phyloP scores from a whole-genome alignment of 2,888 invertebrate genomes.

The Netelia fuscicornis region DNA sequence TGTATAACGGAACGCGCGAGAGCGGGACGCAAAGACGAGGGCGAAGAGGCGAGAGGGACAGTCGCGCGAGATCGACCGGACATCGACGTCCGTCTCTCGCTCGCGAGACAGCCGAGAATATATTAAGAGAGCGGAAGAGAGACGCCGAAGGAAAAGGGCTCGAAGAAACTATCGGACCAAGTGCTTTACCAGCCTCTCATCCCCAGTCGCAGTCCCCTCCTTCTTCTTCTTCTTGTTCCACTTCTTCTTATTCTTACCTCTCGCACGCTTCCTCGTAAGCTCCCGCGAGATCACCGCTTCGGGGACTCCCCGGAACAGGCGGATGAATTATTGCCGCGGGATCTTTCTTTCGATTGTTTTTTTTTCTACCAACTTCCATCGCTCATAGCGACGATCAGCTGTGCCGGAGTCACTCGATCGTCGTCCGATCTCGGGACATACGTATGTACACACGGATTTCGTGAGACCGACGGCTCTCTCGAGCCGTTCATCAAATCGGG shows the following conservation, averaged over 20 bases:
- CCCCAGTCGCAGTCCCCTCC: not conserved
- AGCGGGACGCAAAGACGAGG: not conserved
- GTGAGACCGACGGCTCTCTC: conserved; percentile 39
- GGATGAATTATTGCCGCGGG: conserved; percentile 55
- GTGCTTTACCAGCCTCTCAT: conserved; percentile 26
- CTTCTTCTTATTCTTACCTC: conserved; percentile 25
- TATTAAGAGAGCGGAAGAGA: conserved; percentile 34
- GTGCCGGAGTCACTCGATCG: conserved; percentile 35
- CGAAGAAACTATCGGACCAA: conserved; percentile 30
- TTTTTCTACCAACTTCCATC: conserved; percentile 8
- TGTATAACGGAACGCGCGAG: conserved; percentile 16
- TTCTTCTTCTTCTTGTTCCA: conserved; percentile 11
- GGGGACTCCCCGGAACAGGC: conserved; percentile 13
- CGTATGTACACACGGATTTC: conserved; percentile 9
- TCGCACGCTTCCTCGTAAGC: not conserved
- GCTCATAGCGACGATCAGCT: conserved; percentile 41
- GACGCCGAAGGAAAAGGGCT: conserved; percentile 18
- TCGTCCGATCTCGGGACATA: conserved; percentile 20
- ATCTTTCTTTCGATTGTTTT: conserved; percentile 11
- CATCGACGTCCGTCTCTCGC: conserved; percentile 46
- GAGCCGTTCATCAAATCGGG: conserved; percentile 56
- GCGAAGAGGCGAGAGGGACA: conserved; percentile 2
- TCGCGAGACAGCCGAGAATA: conserved; percentile 11
- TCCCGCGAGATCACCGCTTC: not conserved
- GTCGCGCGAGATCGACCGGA: conserved; percentile 55